These are phyloP conservation scores for Horisme vitalbata DNA, from an alignment of 2,888 invertebrate genomes.

Conservation along the genomic window DNA sequence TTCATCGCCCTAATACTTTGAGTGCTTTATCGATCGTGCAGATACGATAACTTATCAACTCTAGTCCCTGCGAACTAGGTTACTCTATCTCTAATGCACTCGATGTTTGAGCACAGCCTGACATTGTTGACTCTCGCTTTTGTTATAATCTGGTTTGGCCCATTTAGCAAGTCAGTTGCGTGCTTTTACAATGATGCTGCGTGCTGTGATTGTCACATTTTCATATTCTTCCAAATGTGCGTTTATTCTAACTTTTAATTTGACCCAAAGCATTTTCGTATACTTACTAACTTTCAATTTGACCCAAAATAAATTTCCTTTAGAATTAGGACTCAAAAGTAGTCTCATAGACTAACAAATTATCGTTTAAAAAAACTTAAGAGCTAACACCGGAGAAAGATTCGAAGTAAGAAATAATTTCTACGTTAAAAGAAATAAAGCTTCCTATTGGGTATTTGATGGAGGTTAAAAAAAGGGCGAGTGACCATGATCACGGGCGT, in stretches of 20 bases:
- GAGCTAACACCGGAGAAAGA: too few relatives aligned
- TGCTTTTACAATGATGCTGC: conserved; percentile 1
- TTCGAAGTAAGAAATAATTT: conserved; percentile 5
- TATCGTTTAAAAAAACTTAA: too few relatives aligned
- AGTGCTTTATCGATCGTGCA: conserved; percentile 67
- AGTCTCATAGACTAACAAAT: too few relatives aligned
- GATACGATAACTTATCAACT: conserved; percentile 65
- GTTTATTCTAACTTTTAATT: too few relatives aligned
- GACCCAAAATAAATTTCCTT: too few relatives aligned
- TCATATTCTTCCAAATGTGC: too few relatives aligned
- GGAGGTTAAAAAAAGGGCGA: conserved; percentile 17
- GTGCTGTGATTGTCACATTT: not conserved
- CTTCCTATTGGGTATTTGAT: conserved; percentile 15
- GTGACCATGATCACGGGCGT: conserved; percentile 56
- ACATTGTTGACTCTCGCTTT: conserved; percentile 55
- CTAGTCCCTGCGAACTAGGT: conserved; percentile 60
- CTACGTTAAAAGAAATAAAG: conserved; percentile 8
- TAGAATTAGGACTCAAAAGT: too few relatives aligned
- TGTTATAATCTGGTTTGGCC: conserved; percentile 40
- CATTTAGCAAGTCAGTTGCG: conserved; percentile 26
- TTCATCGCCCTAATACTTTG: conserved; percentile 39
- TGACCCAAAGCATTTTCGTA: too few relatives aligned
- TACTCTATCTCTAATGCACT: conserved; percentile 58
- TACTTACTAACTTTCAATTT: too few relatives aligned
- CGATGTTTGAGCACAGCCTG: conserved; percentile 45